A percentile compares a stretch with the other conserved stretches of the same genome.
These are phyloP conservation scores for Caranx melampygus DNA, from an alignment of 2,113 vertebrate genomes.

Conservation along the genomic window DNA sequence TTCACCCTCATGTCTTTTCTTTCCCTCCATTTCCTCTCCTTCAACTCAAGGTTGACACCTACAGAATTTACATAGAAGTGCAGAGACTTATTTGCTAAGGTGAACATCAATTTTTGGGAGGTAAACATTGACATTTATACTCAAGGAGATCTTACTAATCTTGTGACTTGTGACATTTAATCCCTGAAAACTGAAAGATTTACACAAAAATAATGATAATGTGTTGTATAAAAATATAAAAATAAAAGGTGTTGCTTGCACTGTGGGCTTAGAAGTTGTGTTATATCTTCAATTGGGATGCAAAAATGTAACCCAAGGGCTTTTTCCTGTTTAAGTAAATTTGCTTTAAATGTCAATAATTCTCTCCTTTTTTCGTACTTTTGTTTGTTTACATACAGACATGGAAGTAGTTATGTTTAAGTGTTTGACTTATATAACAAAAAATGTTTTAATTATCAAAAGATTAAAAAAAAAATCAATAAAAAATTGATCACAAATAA, in stretches of 20 bases:
- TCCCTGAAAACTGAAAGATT: not conserved
- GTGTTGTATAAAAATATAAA: not conserved
- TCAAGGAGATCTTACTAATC: slow-evolving; percentile 30
- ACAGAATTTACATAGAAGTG: slow-evolving; percentile 26
- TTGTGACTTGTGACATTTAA: slow-evolving; percentile 14
- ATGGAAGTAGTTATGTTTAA: too few species aligned
- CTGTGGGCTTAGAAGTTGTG: not conserved
- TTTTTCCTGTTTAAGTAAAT: not conserved
- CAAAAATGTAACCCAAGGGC: not conserved
- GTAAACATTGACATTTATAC: not conserved
- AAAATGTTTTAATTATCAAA: too few species aligned
- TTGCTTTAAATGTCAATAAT: slow-evolving; percentile 41
- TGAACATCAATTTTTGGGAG: slow-evolving; percentile 6
- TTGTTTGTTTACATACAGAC: too few species aligned
- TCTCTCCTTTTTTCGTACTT: slow-evolving; percentile 1
- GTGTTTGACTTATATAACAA: too few species aligned
- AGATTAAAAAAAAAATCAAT: too few species aligned
- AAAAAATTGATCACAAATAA: too few species aligned
- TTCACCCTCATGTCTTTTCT: slow-evolving; percentile 2
- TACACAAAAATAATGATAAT: not conserved
- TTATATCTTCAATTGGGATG: not conserved
- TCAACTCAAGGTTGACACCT: slow-evolving; percentile 60
- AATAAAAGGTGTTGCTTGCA: not conserved
- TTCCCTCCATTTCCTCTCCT: slow-evolving; percentile 1
- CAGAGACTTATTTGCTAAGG: slow-evolving; percentile 20